Percentiles rank a stretch among this genome's conserved stretches.
phyloP scores from a whole-genome alignment of 2,888 invertebrate species.

The Dynastes grantii region DNA sequence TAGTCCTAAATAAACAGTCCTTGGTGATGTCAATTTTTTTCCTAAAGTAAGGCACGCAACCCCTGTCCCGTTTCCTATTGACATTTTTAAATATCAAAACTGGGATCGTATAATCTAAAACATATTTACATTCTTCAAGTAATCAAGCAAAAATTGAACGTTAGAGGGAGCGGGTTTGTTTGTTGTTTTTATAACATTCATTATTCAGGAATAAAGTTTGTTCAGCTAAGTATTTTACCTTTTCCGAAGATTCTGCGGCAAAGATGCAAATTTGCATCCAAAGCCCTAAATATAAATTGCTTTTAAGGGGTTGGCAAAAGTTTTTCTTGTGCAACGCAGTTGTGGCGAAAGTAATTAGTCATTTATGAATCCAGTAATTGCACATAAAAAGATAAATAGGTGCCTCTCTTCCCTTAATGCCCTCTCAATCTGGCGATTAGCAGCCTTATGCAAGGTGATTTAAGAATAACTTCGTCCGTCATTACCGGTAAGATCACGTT shows the following conservation, averaged over 20 bases:
- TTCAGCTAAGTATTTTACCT: conserved; percentile 16
- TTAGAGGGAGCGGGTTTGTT: neutral
- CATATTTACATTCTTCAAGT: too few relatives aligned
- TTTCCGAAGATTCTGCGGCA: conserved; percentile 29
- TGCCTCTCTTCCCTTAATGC: conserved; percentile 66
- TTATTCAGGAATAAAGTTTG: conserved; percentile 43
- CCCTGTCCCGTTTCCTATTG: conserved; percentile 8
- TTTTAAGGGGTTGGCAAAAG: conserved; percentile 64
- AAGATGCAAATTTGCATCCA: conserved; percentile 63
- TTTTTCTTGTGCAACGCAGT: conserved; percentile 65
- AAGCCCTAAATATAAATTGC: conserved; percentile 63
- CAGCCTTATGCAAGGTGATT: conserved; percentile 61
- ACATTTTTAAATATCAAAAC: conserved; percentile 4
- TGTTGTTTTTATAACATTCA: conserved; percentile 37
- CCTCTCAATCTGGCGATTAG: conserved; percentile 58
- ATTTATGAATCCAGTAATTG: conserved; percentile 71
- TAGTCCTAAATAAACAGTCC: conserved; percentile 2
- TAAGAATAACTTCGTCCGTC: conserved; percentile 56
- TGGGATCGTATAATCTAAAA: too few relatives aligned
- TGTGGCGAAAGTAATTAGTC: conserved; percentile 69
- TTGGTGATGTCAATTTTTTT: conserved; percentile 5
- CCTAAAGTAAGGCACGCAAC: too few relatives aligned
- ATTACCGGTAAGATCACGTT: neutral
- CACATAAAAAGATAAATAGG: conserved; percentile 71
- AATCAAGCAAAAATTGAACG: too few relatives aligned